Evolutionary conservation across 1,140 invertebrate genomes (phyloP).

Genomic region (Antheraea pernyi): DNA sequence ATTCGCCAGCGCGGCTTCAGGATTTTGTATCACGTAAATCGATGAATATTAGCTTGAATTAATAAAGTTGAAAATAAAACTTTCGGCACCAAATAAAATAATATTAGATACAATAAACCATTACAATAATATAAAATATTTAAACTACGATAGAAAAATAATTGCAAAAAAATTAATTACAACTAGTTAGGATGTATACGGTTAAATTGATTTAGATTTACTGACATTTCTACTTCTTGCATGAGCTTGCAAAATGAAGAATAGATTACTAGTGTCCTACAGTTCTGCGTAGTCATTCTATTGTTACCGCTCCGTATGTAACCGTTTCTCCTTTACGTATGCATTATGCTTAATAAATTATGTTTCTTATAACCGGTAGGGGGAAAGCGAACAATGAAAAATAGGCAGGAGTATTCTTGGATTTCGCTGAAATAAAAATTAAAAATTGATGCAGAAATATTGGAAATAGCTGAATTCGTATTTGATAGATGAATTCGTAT

Average conservation of each 20-base stretch:
- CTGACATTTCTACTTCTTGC: slow-evolving; percentile 6
- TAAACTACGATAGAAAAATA: too few species aligned
- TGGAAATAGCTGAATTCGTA: background rate
- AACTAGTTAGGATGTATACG: too few species aligned
- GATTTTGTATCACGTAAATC: too few species aligned
- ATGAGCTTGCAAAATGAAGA: slow-evolving; percentile 18
- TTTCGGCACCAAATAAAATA: too few species aligned
- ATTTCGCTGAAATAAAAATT: background rate
- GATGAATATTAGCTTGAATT: too few species aligned
- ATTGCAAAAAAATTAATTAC: too few species aligned
- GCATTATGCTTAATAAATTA: slow-evolving; percentile 2
- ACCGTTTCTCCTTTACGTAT: background rate
- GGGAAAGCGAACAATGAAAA: background rate
- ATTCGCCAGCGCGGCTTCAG: too few species aligned
- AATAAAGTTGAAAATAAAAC: too few species aligned
- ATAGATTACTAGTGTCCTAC: slow-evolving; percentile 10
- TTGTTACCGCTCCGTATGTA: slow-evolving; percentile 15
- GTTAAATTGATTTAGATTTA: background rate
- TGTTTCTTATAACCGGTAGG: background rate
- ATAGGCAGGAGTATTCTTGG: background rate
- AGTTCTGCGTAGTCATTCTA: slow-evolving; percentile 15
- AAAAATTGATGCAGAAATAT: background rate
- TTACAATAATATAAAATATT: too few species aligned
- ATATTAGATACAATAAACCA: too few species aligned
- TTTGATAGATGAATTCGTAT: too few species aligned